Evolutionary conservation across 2,888 invertebrate genomes (phyloP).

Genomic region (Trichopria drosophilae): DNA sequence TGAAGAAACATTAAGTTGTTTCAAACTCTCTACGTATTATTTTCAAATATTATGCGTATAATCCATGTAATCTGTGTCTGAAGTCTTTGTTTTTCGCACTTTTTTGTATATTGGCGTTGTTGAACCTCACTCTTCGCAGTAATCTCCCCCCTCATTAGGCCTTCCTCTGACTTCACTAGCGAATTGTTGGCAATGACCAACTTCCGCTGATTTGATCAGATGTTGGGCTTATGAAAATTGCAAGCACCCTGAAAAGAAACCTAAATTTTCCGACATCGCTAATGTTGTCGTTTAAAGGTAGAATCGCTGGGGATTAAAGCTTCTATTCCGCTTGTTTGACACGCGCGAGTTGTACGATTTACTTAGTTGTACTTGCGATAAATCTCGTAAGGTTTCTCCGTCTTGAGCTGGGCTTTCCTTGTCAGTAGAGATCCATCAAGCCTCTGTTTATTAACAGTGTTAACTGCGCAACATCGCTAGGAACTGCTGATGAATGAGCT

Average conservation of each 20-base stretch:
- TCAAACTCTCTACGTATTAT: too few relatives aligned
- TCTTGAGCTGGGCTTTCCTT: neutral
- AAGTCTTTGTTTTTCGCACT: neutral
- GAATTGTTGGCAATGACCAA: neutral
- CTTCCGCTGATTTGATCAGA: neutral
- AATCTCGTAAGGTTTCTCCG: conserved; percentile 1
- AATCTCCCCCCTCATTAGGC: neutral
- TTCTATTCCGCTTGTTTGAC: neutral
- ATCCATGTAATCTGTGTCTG: too few relatives aligned
- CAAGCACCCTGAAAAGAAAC: neutral
- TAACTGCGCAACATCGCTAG: neutral
- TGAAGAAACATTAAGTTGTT: too few relatives aligned
- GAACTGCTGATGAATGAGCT: conserved; percentile 1
- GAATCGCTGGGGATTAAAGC: conserved; percentile 1
- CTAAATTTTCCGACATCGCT: conserved; percentile 1
- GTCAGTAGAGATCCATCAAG: neutral
- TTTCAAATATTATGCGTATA: too few relatives aligned
- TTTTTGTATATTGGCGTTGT: neutral
- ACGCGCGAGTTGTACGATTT: conserved; percentile 1
- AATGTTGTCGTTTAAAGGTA: neutral
- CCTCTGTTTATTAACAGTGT: neutral
- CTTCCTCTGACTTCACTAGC: neutral
- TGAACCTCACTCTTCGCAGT: conserved; percentile 2
- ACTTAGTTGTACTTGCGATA: too few relatives aligned
- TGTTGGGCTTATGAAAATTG: neutral